Evolutionary conservation across 1,140 invertebrate genomes (phyloP), one percentile per base, ranked within the genome.

Genomic region (Sycophaga agraensis): DNA sequence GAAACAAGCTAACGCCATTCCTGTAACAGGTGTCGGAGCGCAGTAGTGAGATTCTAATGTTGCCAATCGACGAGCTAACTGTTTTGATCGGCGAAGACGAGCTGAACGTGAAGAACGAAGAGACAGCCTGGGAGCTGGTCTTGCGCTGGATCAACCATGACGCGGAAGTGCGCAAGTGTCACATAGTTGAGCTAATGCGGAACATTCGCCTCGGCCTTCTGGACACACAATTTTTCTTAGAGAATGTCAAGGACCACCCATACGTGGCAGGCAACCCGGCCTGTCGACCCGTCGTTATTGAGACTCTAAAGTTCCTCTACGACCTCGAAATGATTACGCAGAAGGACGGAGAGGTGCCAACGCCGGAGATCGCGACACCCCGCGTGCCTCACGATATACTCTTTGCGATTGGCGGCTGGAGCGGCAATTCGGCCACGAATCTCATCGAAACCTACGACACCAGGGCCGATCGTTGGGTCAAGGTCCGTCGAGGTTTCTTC

Each of bases 121-220:
- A 89, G 66, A 73, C 82, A 0, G 87, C 88, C 4, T 89, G 88
- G 87, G 86, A 88, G 63, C 72, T 84, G 9, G 81, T 86, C 0
- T 51, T 89, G 4, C 78, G 81, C 16, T 89, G 88, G 88, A 85
- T 89, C 21, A 80, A 87, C 43, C 67, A 84, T 42, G 85, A 91
- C 68, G 82, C 85, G 0, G 80, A 85, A n/a, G 74, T 72, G 5
- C 83, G 90, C 8, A 87, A 86, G 71, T 69, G 80, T 24, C 77
- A 89, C 65, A 88, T 93, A 6, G 85, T 88, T 0, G 82, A 86
- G 28, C 76, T 97, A 0, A 88, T 97, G 84, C 85, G 86, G 37
- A 89, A 89, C 55, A 89, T 94, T 63, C 84, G 93, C 17, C 83
- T 96, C 2, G 93, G 94, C 5, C 80, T 96, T 1, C 82, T 97